Evolutionary conservation across 1,140 invertebrate species (phyloP).

Genomic region (Zaprionus ghesquierei): DNA sequence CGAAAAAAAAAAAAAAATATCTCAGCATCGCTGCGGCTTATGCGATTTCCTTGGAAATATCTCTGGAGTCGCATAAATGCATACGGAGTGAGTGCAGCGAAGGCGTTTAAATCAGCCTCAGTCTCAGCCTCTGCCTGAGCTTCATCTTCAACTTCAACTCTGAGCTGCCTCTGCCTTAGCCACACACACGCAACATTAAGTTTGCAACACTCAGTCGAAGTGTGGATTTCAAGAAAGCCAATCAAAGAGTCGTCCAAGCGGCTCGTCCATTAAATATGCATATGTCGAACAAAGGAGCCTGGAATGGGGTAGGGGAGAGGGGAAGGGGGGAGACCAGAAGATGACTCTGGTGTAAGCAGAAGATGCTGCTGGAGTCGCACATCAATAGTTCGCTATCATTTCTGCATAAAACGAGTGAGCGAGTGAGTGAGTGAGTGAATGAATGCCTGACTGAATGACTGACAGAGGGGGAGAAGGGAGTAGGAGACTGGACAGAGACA

Average conservation of each 20-base stretch:
- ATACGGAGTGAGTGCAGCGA: slow-evolving; percentile 22
- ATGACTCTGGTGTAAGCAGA: slow-evolving; percentile 6
- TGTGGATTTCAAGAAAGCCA: slow-evolving; percentile 54
- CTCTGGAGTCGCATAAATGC: slow-evolving; percentile 42
- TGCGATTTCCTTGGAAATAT: slow-evolving; percentile 51
- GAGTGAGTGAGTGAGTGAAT: slow-evolving; percentile 15
- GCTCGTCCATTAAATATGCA: slow-evolving; percentile 41
- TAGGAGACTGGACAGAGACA: slow-evolving; percentile 22
- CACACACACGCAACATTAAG: slow-evolving; percentile 41
- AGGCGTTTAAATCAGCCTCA: slow-evolving; percentile 34
- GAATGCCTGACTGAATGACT: slow-evolving; percentile 30
- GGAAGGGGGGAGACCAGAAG: neutral
- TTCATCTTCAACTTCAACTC: neutral
- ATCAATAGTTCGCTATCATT: slow-evolving; percentile 53
- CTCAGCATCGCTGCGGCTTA: slow-evolving; percentile 30
- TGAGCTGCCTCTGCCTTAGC: neutral
- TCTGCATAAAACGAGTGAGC: slow-evolving; percentile 57
- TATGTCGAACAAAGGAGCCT: slow-evolving; percentile 38
- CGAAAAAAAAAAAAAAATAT: slow-evolving; percentile 9
- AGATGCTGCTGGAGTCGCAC: slow-evolving; percentile 9
- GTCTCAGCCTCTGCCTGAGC: neutral
- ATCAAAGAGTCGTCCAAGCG: slow-evolving; percentile 31
- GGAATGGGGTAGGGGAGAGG: neutral
- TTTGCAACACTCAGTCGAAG: slow-evolving; percentile 50
- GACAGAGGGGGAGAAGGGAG: slow-evolving; percentile 8